These are phyloP conservation scores for Pangasianodon gigas DNA, from an alignment of 2,113 vertebrate genomes.

Conservation along the genomic window DNA sequence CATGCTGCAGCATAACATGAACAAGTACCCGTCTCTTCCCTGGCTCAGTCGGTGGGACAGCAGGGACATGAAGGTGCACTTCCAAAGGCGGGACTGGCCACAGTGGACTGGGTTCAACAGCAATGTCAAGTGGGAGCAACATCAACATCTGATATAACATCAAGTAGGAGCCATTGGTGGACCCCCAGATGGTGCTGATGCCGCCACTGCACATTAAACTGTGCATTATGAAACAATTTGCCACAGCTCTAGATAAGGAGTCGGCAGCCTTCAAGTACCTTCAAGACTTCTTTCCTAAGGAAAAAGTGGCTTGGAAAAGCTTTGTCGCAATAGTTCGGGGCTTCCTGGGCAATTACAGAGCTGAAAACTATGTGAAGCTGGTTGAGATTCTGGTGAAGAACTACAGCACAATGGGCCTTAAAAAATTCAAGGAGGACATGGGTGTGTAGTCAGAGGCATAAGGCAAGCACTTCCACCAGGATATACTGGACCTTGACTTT, in stretches of 20 bases:
- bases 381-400: too few relatives aligned
- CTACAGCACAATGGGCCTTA: too few relatives aligned
- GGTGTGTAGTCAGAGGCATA: too few relatives aligned
- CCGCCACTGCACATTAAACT: not conserved
- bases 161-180: not conserved
- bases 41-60: not conserved
- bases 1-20: not conserved
- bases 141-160: too few relatives aligned
- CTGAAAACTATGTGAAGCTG: too few relatives aligned
- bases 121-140: too few relatives aligned
- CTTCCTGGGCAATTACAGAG: not conserved
- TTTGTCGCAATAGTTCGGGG: not conserved
- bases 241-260: not conserved
- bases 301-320: not conserved
- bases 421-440: too few relatives aligned
- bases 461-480: too few relatives aligned
- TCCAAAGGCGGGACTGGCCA: not conserved
- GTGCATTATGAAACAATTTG: not conserved
- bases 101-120: not conserved
- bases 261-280: not conserved
- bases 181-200: not conserved
- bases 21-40: not conserved
- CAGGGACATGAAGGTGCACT: not conserved
- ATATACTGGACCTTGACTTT: not conserved
- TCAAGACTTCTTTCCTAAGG: not conserved